Conservation (phyloP, 2,888 invertebrate species). For the Phoenoteleia sp. region DNA sequence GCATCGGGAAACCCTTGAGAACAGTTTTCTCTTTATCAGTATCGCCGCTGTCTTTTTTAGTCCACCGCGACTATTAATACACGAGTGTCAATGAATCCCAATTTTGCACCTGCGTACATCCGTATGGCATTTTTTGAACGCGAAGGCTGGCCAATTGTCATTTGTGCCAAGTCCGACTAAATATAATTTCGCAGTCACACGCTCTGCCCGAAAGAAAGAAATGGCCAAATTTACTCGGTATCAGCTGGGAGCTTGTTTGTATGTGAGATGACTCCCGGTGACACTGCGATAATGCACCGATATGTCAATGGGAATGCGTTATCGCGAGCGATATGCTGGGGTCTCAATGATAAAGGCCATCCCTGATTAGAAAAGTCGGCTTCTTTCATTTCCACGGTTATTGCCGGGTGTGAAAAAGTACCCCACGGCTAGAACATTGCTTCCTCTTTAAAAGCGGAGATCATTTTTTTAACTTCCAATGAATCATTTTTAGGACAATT, state of each 20-base stretch:
- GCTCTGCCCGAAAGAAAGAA: slow-evolving; percentile 42
- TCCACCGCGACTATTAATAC: slow-evolving; percentile 17
- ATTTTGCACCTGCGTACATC: slow-evolving; percentile 24
- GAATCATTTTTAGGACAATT: too few relatives aligned
- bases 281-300: slow-evolving; percentile 49
- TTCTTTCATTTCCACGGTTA: too few relatives aligned
- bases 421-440: too few relatives aligned
- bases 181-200: slow-evolving; percentile 53
- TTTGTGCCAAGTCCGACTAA: slow-evolving; percentile 63
- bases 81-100: slow-evolving; percentile 55
- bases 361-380: slow-evolving; percentile 12
- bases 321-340: slow-evolving; percentile 31
- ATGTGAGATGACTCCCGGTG: slow-evolving; percentile 41
- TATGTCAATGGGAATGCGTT: slow-evolving; percentile 6
- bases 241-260: slow-evolving; percentile 34
- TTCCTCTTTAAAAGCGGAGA: too few relatives aligned
- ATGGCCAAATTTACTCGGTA: slow-evolving; percentile 48
- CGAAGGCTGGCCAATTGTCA: slow-evolving; percentile 63
- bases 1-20: too few relatives aligned
- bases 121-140: slow-evolving; percentile 22
- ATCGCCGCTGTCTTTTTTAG: too few relatives aligned
- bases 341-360: slow-evolving; percentile 25
- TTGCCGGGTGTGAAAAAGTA: too few relatives aligned
- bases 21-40: too few relatives aligned
- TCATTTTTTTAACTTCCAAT: too few relatives aligned